Evolutionary conservation across 2,797 vertebrate species (phyloP), one percentile per base, ranked within the genome.

Genomic region (Halcyon badia): DNA sequence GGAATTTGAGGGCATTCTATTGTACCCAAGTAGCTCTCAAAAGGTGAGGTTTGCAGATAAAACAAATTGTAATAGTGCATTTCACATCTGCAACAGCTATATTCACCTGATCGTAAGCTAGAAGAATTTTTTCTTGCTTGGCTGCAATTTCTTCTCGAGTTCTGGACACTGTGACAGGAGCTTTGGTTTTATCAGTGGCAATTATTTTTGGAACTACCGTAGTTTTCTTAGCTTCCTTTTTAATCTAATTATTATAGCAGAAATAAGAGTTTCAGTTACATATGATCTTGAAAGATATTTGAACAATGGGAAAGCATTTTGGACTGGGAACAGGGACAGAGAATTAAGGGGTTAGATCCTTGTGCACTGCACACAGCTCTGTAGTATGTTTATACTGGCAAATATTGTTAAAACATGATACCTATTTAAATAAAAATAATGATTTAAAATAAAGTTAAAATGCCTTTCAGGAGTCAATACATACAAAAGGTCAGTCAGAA

Each of bases 221-320:
- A 31, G 80, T 93, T 97, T 95, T 94, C 95, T 98, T 95, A 81
- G 87, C 68, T 96, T 98, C 97, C 83, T 97, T 98, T 94, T 96
- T 94, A 88, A 97, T 96, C 97, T 98, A 93, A 87, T 96, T 80
- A 95, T 97, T 95, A 87, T 39, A 90, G 90, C 88, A 95, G 96
- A 98, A 97, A 96, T 54, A 93, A 93, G 92, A 64, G 33, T 87
- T 97, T 96, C 33, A 51, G 37, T 96, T 92, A 95, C 73, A 62
- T 86, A 62, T 30, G 18, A 17, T 70, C 69, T 66, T 39, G 49
- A 86, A 71, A 91, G 73, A 24, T 37, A 87, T 11, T 75, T 83
- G 46, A 90, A 88, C 46, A 71, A 92, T 19, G 9, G 68, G 5
- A 92, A 83, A 90, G 41, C 21, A 61, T 44, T 83, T 69, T 90